phyloP scores from a whole-genome alignment of 1,140 invertebrate genomes.

The Ceratosolen solmsi region DNA sequence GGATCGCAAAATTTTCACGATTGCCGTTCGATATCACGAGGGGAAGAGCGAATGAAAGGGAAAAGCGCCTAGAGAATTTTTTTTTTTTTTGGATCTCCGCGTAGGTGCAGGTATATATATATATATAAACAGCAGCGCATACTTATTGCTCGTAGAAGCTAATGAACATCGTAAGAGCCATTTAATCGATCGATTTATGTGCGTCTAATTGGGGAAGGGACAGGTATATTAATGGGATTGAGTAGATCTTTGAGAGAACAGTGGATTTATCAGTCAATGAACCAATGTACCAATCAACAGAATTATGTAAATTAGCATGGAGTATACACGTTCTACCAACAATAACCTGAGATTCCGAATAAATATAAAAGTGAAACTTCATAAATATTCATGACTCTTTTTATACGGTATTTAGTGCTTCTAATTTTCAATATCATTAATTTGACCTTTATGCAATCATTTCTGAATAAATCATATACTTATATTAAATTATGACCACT shows the following conservation, averaged over 20 bases:
- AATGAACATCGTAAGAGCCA: not conserved
- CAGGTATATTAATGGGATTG: not conserved
- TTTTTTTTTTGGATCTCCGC: no score
- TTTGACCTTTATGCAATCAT: not conserved
- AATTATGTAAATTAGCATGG: not conserved
- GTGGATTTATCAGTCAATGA: not conserved
- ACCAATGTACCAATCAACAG: not conserved
- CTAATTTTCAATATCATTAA: not conserved
- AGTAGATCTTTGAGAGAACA: not conserved
- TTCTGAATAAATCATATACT: not conserved
- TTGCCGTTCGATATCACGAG: no score
- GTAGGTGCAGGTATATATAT: not conserved
- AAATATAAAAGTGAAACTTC: not conserved
- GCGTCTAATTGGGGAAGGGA: not conserved
- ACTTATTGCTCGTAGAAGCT: not conserved
- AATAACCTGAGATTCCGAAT: not conserved
- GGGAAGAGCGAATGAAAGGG: no score
- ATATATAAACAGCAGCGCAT: not conserved
- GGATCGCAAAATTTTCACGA: no score
- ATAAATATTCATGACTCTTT: not conserved
- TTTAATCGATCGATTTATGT: not conserved
- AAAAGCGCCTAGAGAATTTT: no score
- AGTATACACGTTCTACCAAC: not conserved
- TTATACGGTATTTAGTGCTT: not conserved
- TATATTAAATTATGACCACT: not conserved